Base-by-base conservation (phyloP, 2,888 invertebrate genomes). In the Rhorus exstirpatorius region DNA sequence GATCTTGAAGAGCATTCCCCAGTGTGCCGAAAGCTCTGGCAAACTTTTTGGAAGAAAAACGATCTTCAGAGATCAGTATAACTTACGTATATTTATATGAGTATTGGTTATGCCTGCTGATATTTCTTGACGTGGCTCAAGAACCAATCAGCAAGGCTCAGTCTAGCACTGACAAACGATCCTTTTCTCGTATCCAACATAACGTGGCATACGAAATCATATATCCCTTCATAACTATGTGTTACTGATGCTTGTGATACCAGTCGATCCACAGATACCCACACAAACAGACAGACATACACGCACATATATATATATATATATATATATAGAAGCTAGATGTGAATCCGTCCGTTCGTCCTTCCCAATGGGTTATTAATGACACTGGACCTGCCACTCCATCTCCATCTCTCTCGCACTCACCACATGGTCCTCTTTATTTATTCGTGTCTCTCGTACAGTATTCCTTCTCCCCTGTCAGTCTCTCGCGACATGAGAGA, bases 341-440 rank as follows among this genome's bases (percentile, higher is more conserved):
- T 83, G 81, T 55, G 67, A 83, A 85, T 85, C 86, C 80, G 85
- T 84, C 85, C 79, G 85, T 83, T 81, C 82, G 83, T 83, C 81
- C 86, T 86, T 78, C 79, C 79, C 85, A 85, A 89, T 89, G 80
- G 83, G 87, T 90, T 89, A 90, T 90, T 90, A 90, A 90, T 88
- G 89, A 88, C 80, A 38, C 78, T 49, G 82, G 68, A 83, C 71
- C 70, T 76, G 84, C 81, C 83, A 65, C 51, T 70, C 65, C 44
- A 19, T 65, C 63, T 58, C 46, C 44, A 17, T 71, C 77, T 74
- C 75, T 49, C 55, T 78, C 55, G 46, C 38, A 31, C 74, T 19
- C 75, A 38, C 41, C 7, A 46, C 51, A 44, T 72, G 10, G 35
- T 61, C 63, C 77, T 41, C 78, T 81, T 81, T 74, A 78, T 80